Percentiles rank a stretch among this genome's conserved stretches.
phyloP scores from a whole-genome alignment of 2,888 invertebrate genomes.

The Alentia gelatinosa region DNA sequence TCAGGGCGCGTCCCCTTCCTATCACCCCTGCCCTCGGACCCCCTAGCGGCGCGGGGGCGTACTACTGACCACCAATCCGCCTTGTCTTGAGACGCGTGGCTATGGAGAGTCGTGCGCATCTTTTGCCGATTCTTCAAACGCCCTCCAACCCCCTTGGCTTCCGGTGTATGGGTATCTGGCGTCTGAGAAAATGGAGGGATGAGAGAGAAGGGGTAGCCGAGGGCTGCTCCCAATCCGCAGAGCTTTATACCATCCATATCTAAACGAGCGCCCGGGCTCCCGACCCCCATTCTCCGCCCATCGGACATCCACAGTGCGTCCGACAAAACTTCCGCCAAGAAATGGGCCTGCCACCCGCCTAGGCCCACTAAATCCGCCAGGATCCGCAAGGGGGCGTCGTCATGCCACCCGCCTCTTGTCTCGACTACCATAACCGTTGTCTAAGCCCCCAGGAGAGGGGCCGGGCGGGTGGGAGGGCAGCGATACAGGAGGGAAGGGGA shows the following conservation, averaged over 20 bases:
- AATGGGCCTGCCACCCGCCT: constrained; percentile 23
- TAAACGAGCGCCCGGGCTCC: constrained; percentile 9
- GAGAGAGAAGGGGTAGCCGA: not conserved
- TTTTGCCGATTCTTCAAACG: not conserved
- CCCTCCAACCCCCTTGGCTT: not conserved
- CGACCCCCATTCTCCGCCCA: not conserved
- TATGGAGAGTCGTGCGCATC: not conserved
- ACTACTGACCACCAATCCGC: not conserved
- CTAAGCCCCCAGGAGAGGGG: not conserved
- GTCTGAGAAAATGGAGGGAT: constrained; percentile 20
- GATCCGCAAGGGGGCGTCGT: not conserved
- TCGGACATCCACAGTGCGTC: not conserved
- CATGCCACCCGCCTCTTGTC: not conserved
- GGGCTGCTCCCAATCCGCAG: not conserved
- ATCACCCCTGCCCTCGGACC: not conserved
- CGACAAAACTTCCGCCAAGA: not conserved
- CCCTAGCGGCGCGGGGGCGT: not conserved
- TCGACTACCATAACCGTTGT: constrained; percentile 47
- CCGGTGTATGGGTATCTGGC: not conserved
- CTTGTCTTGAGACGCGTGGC: not conserved
- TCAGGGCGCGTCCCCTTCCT: not conserved
- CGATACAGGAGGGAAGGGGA: constrained; percentile 32
- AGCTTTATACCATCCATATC: constrained; percentile 32
- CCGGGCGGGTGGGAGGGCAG: not conserved
- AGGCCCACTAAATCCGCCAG: not conserved